Percentiles rank a stretch among this genome's conserved stretches.
phyloP scores from a whole-genome alignment of 2,888 invertebrate species.

The Synanthedon vespiformis region DNA sequence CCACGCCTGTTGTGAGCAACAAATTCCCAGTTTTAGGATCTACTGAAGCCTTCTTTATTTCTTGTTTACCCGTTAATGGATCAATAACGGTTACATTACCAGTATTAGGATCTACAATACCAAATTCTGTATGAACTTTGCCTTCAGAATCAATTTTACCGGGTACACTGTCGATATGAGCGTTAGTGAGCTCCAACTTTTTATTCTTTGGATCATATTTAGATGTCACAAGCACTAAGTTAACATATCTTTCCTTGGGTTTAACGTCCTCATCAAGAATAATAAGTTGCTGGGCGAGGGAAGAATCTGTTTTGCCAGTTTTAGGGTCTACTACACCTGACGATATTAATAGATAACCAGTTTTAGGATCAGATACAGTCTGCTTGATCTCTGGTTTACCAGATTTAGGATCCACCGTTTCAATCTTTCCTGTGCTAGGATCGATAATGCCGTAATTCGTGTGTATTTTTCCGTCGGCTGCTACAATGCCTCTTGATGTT shows the following conservation, averaged over 20 bases:
- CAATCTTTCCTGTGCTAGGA: conserved; percentile 67
- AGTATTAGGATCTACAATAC: conserved; percentile 69
- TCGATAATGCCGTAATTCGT: conserved; percentile 69
- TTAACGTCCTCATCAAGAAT: conserved; percentile 59
- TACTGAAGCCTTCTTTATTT: conserved; percentile 69
- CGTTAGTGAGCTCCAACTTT: conserved; percentile 63
- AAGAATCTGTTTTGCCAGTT: conserved; percentile 74
- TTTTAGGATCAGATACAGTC: conserved; percentile 64
- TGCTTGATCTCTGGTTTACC: conserved; percentile 71
- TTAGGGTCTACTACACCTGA: conserved; percentile 73
- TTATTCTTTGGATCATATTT: conserved; percentile 70
- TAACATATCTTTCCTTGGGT: conserved; percentile 54
- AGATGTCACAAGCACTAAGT: conserved; percentile 67
- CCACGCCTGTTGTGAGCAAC: conserved; percentile 57
- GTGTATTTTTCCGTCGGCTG: conserved; percentile 63
- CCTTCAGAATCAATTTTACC: conserved; percentile 54
- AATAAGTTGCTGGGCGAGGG: conserved; percentile 70
- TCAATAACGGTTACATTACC: conserved; percentile 72
- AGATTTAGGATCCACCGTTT: conserved; percentile 67
- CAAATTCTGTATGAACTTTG: conserved; percentile 70
- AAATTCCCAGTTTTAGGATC: conserved; percentile 73
- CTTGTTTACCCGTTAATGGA: conserved; percentile 69
- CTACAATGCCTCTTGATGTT: conserved; percentile 57
- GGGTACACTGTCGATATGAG: conserved; percentile 48
- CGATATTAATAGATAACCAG: conserved; percentile 70